Base-by-base conservation (phyloP, 2,888 invertebrate genomes). In the Hirudinaria manillensis region DNA sequence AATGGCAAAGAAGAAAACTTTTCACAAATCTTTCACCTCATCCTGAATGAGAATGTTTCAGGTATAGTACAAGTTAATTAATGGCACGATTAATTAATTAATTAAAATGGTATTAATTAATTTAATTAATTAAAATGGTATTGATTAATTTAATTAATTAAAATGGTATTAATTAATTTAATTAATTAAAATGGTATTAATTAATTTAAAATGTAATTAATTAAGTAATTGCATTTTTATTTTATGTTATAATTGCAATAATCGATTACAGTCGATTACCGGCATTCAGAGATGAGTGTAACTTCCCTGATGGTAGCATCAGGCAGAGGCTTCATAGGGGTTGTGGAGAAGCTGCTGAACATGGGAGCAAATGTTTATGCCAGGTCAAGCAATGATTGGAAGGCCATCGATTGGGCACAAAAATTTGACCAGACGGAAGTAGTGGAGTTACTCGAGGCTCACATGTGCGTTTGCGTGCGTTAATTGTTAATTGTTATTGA, bases 291-390 rank as follows among this genome's bases (percentile, higher is more conserved):
- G 76, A 89, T 88, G 1, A 88, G 89, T 19, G 89, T 81, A 89
- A 90, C 91, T 21, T 89, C 92, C 0, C 87, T 93, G 80, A 93
- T 93, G 90, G 90, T 91, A 0, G 92, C 93, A 72, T 90, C 92
- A 19, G 88, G 89, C 51, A 87, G 90, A 78, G 93, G 93, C 0
- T 89, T 89, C 78, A 79, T 89, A 0, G 89, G 90, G 78, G 88
- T 89, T 72, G 89, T 91, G 19, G 89, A 89, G 78, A 90, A 90
- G 82, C 87, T 94, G 75, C 85, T 93, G 78, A 89, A 89, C 81
- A 88, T 92, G 74, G 92, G 91, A 89, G 75, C 90, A 88, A 83
- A 87, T 89, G 19, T 86, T 86, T 76, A 83, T 88, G 0, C 88
- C 86, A 80, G 89, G 55, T 81, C 91, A 75, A 87, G 88, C 55